These are phyloP conservation scores for Callospermophilus lateralis DNA, from an alignment of 2,113 vertebrate genomes.

Conservation along the genomic window DNA sequence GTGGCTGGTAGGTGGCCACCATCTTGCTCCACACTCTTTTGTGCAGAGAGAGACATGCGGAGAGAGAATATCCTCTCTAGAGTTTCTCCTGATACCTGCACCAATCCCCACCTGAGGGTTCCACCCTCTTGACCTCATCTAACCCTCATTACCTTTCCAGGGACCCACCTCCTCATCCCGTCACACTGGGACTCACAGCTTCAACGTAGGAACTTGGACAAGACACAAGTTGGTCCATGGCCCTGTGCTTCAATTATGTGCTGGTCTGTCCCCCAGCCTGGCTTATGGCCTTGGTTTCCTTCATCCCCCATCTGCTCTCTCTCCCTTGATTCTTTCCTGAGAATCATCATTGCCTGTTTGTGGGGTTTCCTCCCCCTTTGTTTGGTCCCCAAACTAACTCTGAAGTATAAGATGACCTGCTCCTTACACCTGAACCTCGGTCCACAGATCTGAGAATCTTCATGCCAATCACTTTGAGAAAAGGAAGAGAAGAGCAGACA, in stretches of 20 bases:
- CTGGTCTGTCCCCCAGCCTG: too few relatives aligned
- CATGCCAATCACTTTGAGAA: background rate
- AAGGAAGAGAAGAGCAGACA: background rate
- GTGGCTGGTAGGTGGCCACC: background rate
- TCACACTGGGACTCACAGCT: background rate
- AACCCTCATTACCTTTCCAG: background rate
- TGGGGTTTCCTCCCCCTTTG: fast-evolving
- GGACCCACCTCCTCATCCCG: background rate
- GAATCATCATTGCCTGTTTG: background rate
- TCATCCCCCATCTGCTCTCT: background rate
- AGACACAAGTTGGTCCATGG: background rate
- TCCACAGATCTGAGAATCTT: background rate
- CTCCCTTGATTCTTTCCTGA: too few relatives aligned
- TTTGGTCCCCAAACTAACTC: background rate
- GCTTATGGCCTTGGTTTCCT: background rate
- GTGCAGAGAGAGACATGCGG: background rate
- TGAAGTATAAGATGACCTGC: background rate
- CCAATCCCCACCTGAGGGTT: background rate
- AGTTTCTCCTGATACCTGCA: background rate
- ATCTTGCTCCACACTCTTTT: background rate
- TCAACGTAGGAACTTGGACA: too few relatives aligned
- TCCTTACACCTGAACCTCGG: background rate
- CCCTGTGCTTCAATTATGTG: background rate
- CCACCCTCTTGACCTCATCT: background rate
- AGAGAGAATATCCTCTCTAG: background rate